Evolutionary conservation across 2,888 invertebrate genomes (phyloP).

Genomic region (Pyrgus malvae): DNA sequence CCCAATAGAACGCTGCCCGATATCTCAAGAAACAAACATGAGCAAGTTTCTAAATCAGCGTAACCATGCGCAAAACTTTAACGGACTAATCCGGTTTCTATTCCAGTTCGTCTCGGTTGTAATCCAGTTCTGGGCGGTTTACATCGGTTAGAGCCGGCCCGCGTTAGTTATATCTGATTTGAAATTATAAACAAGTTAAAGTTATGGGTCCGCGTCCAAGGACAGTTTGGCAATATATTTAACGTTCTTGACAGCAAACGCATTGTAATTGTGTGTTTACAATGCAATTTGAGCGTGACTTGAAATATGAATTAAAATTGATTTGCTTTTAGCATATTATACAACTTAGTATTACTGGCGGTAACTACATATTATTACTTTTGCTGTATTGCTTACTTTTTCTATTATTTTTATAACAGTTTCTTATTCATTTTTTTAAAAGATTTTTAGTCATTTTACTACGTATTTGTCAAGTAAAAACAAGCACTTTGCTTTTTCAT

Average conservation of each 20-base stretch:
- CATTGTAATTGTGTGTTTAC: background rate
- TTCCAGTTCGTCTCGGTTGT: conserved; percentile 53
- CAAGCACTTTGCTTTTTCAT: no score
- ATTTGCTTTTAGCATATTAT: background rate
- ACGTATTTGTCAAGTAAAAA: no score
- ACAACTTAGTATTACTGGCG: no score
- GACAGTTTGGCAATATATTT: conserved; percentile 36
- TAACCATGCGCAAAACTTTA: conserved; percentile 73
- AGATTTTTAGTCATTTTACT: no score
- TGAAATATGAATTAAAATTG: background rate
- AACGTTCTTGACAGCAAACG: conserved; percentile 29
- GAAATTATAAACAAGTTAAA: conserved; percentile 62
- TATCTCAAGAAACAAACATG: conserved; percentile 66
- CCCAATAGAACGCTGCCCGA: conserved; percentile 43
- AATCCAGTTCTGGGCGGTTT: conserved; percentile 60
- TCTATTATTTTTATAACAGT: no score
- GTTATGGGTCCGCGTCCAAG: conserved; percentile 29
- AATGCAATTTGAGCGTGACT: conserved; percentile 4
- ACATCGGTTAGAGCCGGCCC: conserved; percentile 51
- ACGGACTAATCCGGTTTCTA: conserved; percentile 68
- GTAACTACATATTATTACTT: no score
- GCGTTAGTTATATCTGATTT: conserved; percentile 60
- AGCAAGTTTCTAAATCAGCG: conserved; percentile 73
- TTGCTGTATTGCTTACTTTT: no score
- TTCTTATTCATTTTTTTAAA: no score